Base-by-base conservation (phyloP, 1,140 invertebrate genomes). In the Grapholita molesta region DNA sequence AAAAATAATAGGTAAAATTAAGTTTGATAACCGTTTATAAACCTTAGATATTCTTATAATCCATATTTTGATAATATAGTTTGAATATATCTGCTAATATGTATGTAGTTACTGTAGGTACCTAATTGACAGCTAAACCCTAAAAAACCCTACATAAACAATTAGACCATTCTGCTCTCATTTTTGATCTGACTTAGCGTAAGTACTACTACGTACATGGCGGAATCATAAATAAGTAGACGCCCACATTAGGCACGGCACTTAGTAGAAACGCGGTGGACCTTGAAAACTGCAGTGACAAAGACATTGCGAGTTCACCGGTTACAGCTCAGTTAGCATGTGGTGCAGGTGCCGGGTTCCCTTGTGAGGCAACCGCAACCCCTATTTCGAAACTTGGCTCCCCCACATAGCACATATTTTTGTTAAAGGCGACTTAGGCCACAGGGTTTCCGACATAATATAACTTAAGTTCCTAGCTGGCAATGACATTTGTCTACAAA, bases 281-380 rank as follows among this genome's bases (percentile, higher is more conserved):
- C 55, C 55, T 61, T 61, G 55, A 61, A 61, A 61, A 61, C 24
- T 61, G 55, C 55, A 61, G 25, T 32, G 55, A 61, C 55, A 61
- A 61, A 61, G 55, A 61, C 55, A 61, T 61, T 61, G 55, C 55
- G 55, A 61, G 55, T 57, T 57, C 53, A 57, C 55, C 25, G 53
- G 55, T 61, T 61, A n/a, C 55, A 28, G 25, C 55, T 61, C 28
- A 61, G 55, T 61, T 61, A 61, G 24, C 55, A 61, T 61, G 55
- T 61, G 55, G 55, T 61, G 55, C 55, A 61, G 55, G 55, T 61
- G 55, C 6, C 5, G 4, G 23, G 28, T 15, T 38, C n/a, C 55
- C 18, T 61, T 61, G 55, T 61, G 55, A 30, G 55, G 55, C 55
- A 61, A 61, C 9, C 42, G 42, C 15, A 18, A 48, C 42, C 42